Evolutionary conservation across 2,113 vertebrate genomes (phyloP).

Genomic region (Ameiurus melas): DNA sequence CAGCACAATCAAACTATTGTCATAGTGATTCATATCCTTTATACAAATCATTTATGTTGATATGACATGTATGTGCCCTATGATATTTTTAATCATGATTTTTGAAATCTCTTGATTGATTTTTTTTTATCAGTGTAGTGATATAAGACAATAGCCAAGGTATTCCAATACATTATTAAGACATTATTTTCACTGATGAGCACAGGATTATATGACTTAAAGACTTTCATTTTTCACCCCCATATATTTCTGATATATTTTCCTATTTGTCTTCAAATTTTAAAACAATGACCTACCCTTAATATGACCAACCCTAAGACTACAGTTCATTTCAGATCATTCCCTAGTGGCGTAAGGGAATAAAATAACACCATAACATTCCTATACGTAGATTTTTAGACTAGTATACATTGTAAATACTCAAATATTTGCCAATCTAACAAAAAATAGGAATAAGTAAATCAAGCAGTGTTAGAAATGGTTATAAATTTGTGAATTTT

Average conservation of each 20-base stretch:
- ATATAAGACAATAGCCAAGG: not conserved
- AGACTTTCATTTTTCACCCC: not conserved
- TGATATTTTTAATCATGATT: not conserved
- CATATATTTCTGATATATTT: not conserved
- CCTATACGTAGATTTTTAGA: not conserved
- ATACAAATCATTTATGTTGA: conserved; percentile 58
- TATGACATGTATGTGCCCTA: conserved; percentile 41
- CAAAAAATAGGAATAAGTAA: not conserved
- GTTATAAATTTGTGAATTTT: not conserved
- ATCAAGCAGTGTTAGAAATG: not conserved
- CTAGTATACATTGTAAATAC: not conserved
- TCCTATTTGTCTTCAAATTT: not conserved
- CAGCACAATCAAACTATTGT: conserved; percentile 80
- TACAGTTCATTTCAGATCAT: not conserved
- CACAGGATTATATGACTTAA: not conserved
- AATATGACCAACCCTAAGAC: not conserved
- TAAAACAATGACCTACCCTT: not conserved
- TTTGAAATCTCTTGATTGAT: not conserved
- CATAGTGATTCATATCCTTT: conserved; percentile 53
- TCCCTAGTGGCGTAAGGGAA: not conserved
- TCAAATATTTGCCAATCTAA: not conserved
- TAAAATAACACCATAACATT: not conserved
- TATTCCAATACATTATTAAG: not conserved
- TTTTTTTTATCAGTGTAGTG: not conserved
- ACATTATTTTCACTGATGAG: not conserved